Base-by-base conservation (phyloP, 2,888 invertebrate species). In the Drosophila hamatofila region DNA sequence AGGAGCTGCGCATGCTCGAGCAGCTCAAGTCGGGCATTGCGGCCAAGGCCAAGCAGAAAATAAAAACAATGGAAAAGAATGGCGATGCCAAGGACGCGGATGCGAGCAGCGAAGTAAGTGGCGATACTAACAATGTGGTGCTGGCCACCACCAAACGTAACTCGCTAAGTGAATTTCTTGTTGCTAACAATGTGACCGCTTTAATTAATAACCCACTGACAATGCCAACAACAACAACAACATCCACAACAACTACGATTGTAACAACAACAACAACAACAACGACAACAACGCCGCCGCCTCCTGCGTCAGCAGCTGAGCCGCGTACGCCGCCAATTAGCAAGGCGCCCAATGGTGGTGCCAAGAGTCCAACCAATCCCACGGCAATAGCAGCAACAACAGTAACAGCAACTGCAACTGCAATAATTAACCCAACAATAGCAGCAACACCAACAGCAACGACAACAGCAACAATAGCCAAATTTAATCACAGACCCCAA, bases 41-140 rank as follows among this genome's bases (percentile, higher is more conserved):
- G 63, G 94, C 96, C 72, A 96, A 96, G 92, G 96, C 96, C 2
- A 96, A 96, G 84, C 96, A 96, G 89, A 93, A 93, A 77, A 92
- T 92, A 25, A 92, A 91, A 69, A 93, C 94, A 3, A 92, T 95
- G 63, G 95, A 95, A 72, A 95, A 95, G 88, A 90, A 92, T 88
- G 90, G 90, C 51, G 77, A 75, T 41, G 52, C 63, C 52, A 70
- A 80, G 59, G 72, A 80, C 46, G 48, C 61, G 12, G 77, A 68
- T 9, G 52, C 35, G 3, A 75, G 72, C 46, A 73, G 76, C 63
- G 91, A 91, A 81, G 91, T 91, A 91, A 91, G 91, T 91, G 91
- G 88, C 51, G 86, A 81, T 54, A 39, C n/a, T 39, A 41, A 35
- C 41, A 30, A 49, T 21, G 48, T 48, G 51, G 9, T 63, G 70